A percentile compares a stretch with the other conserved stretches of the same genome.
Conservation (phyloP, 64 coral and sea anemone species). For the Hydrozoanthus tunicans region DNA sequence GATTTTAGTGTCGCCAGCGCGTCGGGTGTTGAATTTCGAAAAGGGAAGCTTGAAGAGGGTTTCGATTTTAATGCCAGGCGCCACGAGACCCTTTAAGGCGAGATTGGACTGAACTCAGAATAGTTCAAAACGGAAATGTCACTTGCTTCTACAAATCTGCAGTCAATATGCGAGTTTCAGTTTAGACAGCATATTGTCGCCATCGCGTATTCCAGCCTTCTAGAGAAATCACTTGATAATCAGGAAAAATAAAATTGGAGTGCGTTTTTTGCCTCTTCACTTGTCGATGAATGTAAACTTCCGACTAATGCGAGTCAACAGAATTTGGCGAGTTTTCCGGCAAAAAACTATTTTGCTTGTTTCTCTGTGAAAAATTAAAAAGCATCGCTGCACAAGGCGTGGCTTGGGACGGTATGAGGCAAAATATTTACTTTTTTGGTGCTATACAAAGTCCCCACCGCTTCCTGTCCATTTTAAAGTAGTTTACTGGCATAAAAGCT, state of each 20-base stretch:
- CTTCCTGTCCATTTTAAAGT: slow-evolving; percentile 62
- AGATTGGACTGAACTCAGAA: slow-evolving; percentile 55
- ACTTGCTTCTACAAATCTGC: slow-evolving; percentile 33
- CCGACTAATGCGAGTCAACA: slow-evolving; percentile 32
- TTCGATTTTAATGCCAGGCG: slow-evolving; percentile 5
- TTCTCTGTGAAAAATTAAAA: slow-evolving; percentile 57
- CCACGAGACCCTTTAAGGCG: slow-evolving; percentile 39
- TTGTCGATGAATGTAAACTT: slow-evolving; percentile 47
- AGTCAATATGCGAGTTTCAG: slow-evolving; percentile 55
- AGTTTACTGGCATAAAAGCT: slow-evolving; percentile 58
- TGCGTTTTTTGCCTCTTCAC: slow-evolving; percentile 28
- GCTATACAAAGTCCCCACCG: slow-evolving; percentile 47
- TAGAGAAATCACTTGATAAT: slow-evolving; percentile 9
- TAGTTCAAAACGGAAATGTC: slow-evolving; percentile 41
- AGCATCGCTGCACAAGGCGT: slow-evolving; percentile 48
- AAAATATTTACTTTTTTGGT: slow-evolving; percentile 62
- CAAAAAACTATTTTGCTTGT: slow-evolving; percentile 42
- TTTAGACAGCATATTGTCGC: slow-evolving; percentile 49
- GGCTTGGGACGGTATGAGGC: slow-evolving; percentile 45
- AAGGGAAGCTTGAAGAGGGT: not conserved
- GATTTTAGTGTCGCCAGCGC: slow-evolving; percentile 43
- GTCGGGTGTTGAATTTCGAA: slow-evolving; percentile 54
- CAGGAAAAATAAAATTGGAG: slow-evolving; percentile 13
- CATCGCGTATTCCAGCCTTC: not conserved
- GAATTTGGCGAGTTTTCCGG: slow-evolving; percentile 15